A percentile compares a stretch with the other conserved stretches of the same genome.
These are phyloP conservation scores for Euphonia xanthogaster DNA, from an alignment of 2,797 vertebrate genomes.

Conservation along the genomic window DNA sequence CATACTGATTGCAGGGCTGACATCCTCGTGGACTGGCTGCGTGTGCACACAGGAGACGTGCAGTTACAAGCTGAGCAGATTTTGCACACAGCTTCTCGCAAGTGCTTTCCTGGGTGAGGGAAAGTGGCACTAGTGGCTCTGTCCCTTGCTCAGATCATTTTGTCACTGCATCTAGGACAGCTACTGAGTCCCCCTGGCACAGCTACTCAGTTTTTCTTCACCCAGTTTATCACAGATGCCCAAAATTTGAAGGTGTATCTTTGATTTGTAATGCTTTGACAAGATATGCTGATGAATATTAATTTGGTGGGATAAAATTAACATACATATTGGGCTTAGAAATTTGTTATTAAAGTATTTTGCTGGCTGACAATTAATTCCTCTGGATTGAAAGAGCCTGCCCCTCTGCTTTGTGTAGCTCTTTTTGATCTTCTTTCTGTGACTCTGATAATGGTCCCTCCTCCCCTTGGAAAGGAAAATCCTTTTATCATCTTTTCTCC, in stretches of 20 bases:
- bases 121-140: background rate
- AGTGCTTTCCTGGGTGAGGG: fast-evolving
- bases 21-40: background rate
- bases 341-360: background rate
- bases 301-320: background rate
- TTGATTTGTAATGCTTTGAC: background rate
- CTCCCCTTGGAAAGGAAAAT: constrained; percentile 4
- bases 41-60: background rate
- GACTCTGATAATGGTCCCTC: constrained; percentile 1
- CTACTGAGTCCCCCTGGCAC: background rate
- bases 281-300: background rate
- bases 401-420: constrained; percentile 1
- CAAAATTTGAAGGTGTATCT: background rate
- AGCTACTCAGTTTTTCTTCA: background rate
- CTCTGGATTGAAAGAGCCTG: background rate
- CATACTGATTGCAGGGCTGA: constrained; percentile 35
- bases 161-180: background rate
- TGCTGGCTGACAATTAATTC: background rate
- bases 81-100: background rate
- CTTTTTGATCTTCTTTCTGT: constrained; percentile 46
- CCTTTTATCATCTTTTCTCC: constrained; percentile 47
- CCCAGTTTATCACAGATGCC: background rate
- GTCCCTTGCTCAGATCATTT: background rate
- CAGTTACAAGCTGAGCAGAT: background rate
- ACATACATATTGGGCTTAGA: background rate